Percentiles rank a stretch among this genome's conserved stretches.
Evolutionary conservation across 1,140 invertebrate species (phyloP).

Genomic region (Camponotus floridanus): DNA sequence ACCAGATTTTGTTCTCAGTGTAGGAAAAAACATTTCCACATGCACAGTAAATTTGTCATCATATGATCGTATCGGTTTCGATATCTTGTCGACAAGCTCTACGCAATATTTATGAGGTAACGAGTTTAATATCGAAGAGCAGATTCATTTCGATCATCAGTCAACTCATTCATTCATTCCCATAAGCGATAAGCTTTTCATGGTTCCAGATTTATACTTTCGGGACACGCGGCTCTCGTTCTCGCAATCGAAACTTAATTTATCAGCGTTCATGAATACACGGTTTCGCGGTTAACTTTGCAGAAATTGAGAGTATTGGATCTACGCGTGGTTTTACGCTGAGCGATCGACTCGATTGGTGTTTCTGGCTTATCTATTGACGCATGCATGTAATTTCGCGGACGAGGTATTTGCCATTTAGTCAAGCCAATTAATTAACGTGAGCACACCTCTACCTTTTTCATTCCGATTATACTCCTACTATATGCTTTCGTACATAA

Average conservation of each 20-base stretch:
- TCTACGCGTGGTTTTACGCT: slow-evolving; percentile 59
- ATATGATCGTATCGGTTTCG: neutral
- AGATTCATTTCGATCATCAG: neutral
- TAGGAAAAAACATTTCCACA: slow-evolving; percentile 13
- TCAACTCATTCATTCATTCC: neutral
- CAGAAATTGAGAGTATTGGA: slow-evolving; percentile 40
- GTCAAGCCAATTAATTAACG: slow-evolving; percentile 44
- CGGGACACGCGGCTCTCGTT: slow-evolving; percentile 47
- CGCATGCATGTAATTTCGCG: slow-evolving; percentile 20
- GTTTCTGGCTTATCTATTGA: slow-evolving; percentile 25
- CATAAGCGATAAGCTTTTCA: slow-evolving; percentile 19
- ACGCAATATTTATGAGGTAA: neutral
- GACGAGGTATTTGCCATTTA: slow-evolving; percentile 29
- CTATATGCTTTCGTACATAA: neutral
- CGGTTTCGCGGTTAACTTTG: slow-evolving; percentile 60
- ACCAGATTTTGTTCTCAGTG: no score
- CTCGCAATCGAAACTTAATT: slow-evolving; percentile 64
- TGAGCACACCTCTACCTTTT: neutral
- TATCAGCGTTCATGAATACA: slow-evolving; percentile 16
- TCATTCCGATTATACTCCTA: neutral
- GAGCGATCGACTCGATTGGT: slow-evolving; percentile 66
- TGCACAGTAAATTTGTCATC: neutral
- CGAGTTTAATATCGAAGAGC: neutral
- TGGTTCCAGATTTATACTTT: slow-evolving; percentile 18
- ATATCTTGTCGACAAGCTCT: neutral